These are phyloP conservation scores for Clarias laeviceps DNA, from an alignment of 2,797 vertebrate species.

Conservation along the genomic window DNA sequence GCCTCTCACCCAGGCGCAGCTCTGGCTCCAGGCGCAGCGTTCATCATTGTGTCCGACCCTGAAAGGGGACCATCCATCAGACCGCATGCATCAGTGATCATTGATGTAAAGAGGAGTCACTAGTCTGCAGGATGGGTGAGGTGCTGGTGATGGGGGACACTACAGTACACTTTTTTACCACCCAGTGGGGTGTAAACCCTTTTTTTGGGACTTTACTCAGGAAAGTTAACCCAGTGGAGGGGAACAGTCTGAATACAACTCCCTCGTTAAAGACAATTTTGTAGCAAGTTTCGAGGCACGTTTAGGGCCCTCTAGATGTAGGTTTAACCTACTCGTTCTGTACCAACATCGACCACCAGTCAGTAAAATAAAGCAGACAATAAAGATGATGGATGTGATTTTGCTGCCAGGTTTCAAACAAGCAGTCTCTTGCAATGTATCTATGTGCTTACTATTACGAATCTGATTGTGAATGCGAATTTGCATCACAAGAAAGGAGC, in stretches of 20 bases:
- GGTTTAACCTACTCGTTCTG: not conserved
- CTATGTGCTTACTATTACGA: not conserved
- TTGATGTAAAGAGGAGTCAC: conserved; percentile 55
- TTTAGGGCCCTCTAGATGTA: not conserved
- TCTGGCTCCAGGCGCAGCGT: conserved; percentile 78
- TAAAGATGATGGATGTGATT: conserved; percentile 20
- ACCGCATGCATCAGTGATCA: conserved; percentile 68
- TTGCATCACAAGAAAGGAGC: conserved; percentile 28
- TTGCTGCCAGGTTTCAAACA: conserved; percentile 5
- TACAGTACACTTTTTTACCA: conserved; percentile 30
- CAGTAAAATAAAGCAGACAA: conserved; percentile 2
- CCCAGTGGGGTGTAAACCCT: conserved; percentile 8
- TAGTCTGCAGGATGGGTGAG: conserved; percentile 31
- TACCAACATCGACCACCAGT: not conserved
- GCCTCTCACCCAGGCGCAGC: conserved; percentile 56
- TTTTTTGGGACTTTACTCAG: conserved; percentile 17
- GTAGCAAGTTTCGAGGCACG: not conserved
- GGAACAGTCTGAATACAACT: not conserved
- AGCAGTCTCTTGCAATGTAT: not conserved
- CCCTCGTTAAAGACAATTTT: not conserved
- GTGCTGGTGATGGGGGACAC: conserved; percentile 43
- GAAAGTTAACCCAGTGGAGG: not conserved
- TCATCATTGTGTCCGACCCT: conserved; percentile 80
- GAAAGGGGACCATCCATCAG: conserved; percentile 79
- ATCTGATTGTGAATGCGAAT: conserved; percentile 16